A percentile compares a stretch with the other conserved stretches of the same genome.
Conservation (phyloP, 2,888 invertebrate species). For the Rambutsinella grinnellia region DNA sequence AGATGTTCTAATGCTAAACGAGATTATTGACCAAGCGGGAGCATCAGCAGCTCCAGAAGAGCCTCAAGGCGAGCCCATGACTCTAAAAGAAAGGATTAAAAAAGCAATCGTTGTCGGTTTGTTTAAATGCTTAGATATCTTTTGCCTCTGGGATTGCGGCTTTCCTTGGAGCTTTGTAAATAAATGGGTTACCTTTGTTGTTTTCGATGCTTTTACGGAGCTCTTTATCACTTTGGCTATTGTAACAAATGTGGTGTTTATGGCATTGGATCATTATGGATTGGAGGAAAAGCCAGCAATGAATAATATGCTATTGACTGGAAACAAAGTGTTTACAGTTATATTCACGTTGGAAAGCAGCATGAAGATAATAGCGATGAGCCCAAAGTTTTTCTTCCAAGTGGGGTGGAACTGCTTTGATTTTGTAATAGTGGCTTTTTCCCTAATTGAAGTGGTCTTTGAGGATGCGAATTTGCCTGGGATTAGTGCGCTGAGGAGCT, state of each 20-base stretch:
- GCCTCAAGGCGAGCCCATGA: no score
- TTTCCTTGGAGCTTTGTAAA: constrained; percentile 92
- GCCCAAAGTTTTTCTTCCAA: constrained; percentile 96
- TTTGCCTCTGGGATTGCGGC: constrained; percentile 88
- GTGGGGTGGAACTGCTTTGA: constrained; percentile 75
- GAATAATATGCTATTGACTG: constrained; percentile 80
- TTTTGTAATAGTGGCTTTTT: constrained; percentile 86
- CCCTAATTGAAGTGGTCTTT: constrained; percentile 80
- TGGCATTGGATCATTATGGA: constrained; percentile 93
- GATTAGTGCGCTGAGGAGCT: constrained; percentile 80
- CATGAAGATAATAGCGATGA: constrained; percentile 95
- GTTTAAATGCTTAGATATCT: constrained; percentile 80
- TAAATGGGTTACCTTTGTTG: constrained; percentile 87
- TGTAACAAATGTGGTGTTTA: constrained; percentile 79
- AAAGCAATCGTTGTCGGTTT: constrained; percentile 83
- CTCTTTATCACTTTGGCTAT: constrained; percentile 98
- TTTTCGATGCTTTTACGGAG: constrained; percentile 98
- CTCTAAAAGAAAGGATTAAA: constrained; percentile 73
- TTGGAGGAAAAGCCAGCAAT: constrained; percentile 84
- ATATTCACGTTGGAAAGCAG: constrained; percentile 61
- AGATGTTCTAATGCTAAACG: constrained; percentile 98
- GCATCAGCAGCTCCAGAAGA: constrained; percentile 84
- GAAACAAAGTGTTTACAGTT: constrained; percentile 73
- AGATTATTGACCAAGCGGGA: constrained; percentile 94
- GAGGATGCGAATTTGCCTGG: constrained; percentile 64